Conservation (phyloP, 1,140 invertebrate genomes). For the Cydia pomonella region DNA sequence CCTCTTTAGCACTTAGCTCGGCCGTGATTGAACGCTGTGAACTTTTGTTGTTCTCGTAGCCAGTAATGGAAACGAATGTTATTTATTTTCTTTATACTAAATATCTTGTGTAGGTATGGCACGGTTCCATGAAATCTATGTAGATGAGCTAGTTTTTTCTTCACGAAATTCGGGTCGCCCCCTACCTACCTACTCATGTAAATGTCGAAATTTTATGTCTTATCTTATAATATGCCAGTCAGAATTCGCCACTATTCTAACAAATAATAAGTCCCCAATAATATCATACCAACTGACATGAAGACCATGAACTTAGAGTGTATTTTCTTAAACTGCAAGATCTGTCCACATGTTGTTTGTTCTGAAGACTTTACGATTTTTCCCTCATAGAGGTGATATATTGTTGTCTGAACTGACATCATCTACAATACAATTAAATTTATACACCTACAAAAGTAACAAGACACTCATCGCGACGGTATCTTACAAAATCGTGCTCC, state of each 20-base stretch:
- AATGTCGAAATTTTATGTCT: too few species aligned
- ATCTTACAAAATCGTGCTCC: constrained; percentile 9
- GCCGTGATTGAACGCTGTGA: constrained; percentile 59
- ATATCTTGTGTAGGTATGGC: background rate
- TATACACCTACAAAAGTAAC: constrained; percentile 12
- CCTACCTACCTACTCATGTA: too few species aligned
- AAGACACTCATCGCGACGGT: background rate
- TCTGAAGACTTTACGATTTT: background rate
- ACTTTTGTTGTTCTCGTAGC: constrained; percentile 32
- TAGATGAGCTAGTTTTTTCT: background rate
- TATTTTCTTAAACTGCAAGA: too few species aligned
- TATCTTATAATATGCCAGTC: too few species aligned
- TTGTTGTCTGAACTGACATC: background rate
- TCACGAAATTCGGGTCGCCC: too few species aligned
- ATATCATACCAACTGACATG: too few species aligned
- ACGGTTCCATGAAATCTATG: background rate
- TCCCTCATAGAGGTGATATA: background rate
- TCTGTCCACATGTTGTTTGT: background rate
- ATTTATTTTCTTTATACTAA: background rate
- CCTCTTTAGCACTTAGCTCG: constrained; percentile 64
- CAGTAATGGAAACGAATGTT: constrained; percentile 10
- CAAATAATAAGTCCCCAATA: too few species aligned
- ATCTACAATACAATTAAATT: background rate
- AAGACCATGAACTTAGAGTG: too few species aligned
- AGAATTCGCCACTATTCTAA: too few species aligned